Percentiles rank a stretch among this genome's conserved stretches.
Evolutionary conservation across 2,888 invertebrate species (phyloP).

Genomic region (Archips xylosteana): DNA sequence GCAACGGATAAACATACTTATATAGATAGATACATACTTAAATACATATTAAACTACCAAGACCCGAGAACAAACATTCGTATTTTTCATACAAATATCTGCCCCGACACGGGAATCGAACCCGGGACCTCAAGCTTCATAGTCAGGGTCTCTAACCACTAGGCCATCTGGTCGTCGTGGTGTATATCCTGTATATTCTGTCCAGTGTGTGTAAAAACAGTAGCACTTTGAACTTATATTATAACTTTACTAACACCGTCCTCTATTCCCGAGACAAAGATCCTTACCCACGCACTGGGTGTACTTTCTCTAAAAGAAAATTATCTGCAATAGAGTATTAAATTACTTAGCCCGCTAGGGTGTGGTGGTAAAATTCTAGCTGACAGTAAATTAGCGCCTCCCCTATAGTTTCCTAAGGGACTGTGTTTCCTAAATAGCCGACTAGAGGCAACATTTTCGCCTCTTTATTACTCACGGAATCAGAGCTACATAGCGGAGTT

Average conservation of each 20-base stretch:
- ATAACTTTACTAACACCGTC: neutral
- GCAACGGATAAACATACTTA: no score
- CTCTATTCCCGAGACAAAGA: slow-evolving; percentile 4
- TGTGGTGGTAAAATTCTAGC: slow-evolving; percentile 18
- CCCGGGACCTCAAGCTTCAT: no score
- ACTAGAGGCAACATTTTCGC: slow-evolving; percentile 16
- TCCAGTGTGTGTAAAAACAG: neutral
- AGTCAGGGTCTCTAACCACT: no score
- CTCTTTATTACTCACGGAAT: slow-evolving; percentile 22
- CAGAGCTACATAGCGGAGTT: slow-evolving; percentile 7
- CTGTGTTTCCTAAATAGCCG: slow-evolving; percentile 11
- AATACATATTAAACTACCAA: no score
- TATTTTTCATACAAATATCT: no score
- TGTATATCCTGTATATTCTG: neutral
- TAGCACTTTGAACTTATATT: neutral
- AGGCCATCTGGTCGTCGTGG: no score
- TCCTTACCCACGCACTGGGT: slow-evolving; percentile 16
- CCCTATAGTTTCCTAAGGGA: slow-evolving; percentile 18
- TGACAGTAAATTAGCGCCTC: neutral
- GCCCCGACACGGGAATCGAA: no score
- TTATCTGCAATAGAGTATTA: slow-evolving; percentile 29
- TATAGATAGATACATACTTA: no score
- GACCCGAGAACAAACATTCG: no score
- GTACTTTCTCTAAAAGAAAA: slow-evolving; percentile 22
- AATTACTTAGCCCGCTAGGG: slow-evolving; percentile 26